phyloP scores from a whole-genome alignment of 2,113 vertebrate species.

The Octodon degus region DNA sequence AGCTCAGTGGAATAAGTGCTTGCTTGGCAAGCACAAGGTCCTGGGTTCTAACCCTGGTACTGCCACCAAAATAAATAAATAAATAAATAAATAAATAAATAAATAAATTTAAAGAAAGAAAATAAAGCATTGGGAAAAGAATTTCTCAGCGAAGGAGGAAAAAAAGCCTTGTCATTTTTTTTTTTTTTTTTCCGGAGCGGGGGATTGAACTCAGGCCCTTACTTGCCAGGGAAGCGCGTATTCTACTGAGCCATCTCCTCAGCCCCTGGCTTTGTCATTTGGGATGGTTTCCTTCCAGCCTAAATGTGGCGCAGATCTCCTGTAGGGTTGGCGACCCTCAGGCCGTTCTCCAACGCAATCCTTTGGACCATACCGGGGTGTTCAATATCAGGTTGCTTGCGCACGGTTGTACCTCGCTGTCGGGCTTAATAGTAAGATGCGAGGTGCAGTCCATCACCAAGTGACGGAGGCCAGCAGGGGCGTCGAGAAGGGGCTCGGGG shows the following conservation, averaged over 20 bases:
- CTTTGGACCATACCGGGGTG: not conserved
- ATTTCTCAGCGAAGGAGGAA: not conserved
- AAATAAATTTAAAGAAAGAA: too few species aligned
- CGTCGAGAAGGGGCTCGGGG: not conserved
- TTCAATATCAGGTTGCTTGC: not conserved
- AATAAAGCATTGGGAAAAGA: not conserved
- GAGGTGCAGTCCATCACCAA: not conserved
- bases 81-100: too few species aligned
- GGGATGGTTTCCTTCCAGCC: not conserved
- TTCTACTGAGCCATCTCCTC: too few species aligned
- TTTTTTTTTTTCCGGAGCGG: too few species aligned
- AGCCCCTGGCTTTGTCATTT: not conserved
- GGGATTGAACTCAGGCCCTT: too few species aligned
- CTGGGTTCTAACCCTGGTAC: too few species aligned
- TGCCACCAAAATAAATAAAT: too few species aligned
- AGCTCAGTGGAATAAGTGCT: too few species aligned
- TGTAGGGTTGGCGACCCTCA: not conserved
- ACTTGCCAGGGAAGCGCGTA: too few species aligned
- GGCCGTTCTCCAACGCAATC: not conserved
- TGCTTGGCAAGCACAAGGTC: too few species aligned
- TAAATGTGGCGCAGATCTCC: not conserved
- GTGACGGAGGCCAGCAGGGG: not conserved
- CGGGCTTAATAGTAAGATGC: not conserved
- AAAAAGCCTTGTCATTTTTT: not conserved
- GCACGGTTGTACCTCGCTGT: not conserved